Base-by-base conservation (phyloP, 2,888 invertebrate species). In the Platycnemis pennipes region DNA sequence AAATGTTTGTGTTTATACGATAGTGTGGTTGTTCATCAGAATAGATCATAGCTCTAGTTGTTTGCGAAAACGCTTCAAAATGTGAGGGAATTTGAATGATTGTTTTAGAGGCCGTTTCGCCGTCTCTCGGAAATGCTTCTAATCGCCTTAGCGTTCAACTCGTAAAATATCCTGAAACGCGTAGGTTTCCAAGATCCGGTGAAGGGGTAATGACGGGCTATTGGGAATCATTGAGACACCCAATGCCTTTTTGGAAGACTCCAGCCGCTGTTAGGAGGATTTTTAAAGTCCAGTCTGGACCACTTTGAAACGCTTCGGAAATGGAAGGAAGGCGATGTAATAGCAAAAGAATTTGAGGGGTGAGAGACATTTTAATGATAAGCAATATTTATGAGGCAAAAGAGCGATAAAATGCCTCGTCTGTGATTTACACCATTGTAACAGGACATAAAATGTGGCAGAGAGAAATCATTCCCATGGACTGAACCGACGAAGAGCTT, bases 231-330 rank as follows among this genome's bases (percentile, higher is more conserved):
- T 77, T 77, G 63, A 63, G 63, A 63, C 63, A 77, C 77, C 37
- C 77, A 37, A 37, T 77, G 77, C 77, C 77, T 77, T 77, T 77
- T 37, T 77, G 77, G 77, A 63, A 37, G 77, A n/a, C 37, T 37
- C 31, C 31, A 77, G 37, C 0, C 37, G 77, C 13, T 77, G 77
- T 77, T 77, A 37, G 37, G 77, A 37, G 77, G 37, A 37, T 77
- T 77, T 77, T 77, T 37, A 37, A 37, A 37, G 31, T 37, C 77
- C 11, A 37, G 49, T 49, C 19, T 19, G 49, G 37, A 37, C 77
- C 77, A 77, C 77, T 77, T 77, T 37, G 11, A 77, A 77, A 5
- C 13, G 37, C 37, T 26, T 37, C 77, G 3, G 37, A 37, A 77
- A 77, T 13, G 77, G 37, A 37, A 77, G 37, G 77, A 77, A 77